These are phyloP conservation scores for Halichondria panicea DNA, from an alignment of 37 sponge, comb jelly and placozoan genomes.

Conservation along the genomic window DNA sequence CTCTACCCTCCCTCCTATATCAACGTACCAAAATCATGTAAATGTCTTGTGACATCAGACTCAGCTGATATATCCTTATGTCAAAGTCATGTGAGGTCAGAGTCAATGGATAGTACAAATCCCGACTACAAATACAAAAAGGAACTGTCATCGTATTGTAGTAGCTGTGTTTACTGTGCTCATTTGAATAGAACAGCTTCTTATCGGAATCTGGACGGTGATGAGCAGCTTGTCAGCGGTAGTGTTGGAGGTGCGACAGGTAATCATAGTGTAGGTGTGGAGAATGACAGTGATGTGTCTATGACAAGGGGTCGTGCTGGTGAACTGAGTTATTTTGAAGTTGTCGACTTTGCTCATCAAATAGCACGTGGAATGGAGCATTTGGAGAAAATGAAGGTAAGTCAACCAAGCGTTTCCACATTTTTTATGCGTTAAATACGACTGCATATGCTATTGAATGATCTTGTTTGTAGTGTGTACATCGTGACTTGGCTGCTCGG, in stretches of 20 bases:
- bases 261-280: not conserved
- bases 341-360: conserved; percentile 61
- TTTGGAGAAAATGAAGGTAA: conserved; percentile 66
- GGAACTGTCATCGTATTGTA: too few relatives aligned
- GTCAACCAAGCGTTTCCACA: not conserved
- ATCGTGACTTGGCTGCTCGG: conserved; percentile 81
- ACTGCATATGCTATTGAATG: not conserved
- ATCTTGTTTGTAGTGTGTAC: conserved; percentile 47
- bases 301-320: not conserved
- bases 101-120: too few relatives aligned
- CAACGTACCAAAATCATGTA: not conserved
- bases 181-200: not conserved
- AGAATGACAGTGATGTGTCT: not conserved
- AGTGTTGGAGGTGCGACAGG: not conserved
- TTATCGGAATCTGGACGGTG: not conserved
- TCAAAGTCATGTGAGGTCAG: too few relatives aligned
- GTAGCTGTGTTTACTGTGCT: not conserved
- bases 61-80: too few relatives aligned
- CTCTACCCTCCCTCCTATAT: not conserved
- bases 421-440: not conserved
- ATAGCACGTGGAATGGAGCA: conserved; percentile 84
- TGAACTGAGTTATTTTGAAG: conserved; percentile 44
- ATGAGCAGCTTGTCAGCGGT: not conserved
- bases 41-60: not conserved
- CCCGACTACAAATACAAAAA: too few relatives aligned